Conservation (phyloP, 2,888 invertebrate species). For the Neoascia interrupta region DNA sequence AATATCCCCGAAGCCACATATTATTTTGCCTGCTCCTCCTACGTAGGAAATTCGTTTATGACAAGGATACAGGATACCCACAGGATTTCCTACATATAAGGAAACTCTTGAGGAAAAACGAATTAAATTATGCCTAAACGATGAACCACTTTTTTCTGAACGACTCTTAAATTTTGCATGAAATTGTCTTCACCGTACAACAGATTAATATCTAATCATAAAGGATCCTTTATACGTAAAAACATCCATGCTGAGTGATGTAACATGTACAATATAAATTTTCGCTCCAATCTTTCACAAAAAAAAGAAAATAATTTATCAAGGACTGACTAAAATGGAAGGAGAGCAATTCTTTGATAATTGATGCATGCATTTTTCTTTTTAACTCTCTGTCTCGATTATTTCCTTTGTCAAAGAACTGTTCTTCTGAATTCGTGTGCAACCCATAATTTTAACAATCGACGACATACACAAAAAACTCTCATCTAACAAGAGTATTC, state of each 20-base stretch:
- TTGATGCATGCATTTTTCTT: constrained; percentile 36
- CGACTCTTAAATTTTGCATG: neutral
- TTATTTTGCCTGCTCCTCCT: neutral
- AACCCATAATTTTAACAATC: no score
- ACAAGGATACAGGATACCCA: constrained; percentile 3
- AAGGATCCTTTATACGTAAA: neutral
- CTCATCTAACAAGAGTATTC: no score
- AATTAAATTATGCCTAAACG: no score
- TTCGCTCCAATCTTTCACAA: neutral
- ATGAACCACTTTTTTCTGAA: neutral
- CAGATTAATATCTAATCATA: neutral
- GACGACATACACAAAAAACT: no score
- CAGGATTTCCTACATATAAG: neutral
- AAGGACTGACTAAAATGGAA: constrained; percentile 11
- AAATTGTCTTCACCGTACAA: neutral
- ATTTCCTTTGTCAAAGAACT: neutral
- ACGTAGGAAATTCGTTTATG: neutral
- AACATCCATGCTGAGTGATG: neutral
- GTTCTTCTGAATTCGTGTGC: no score
- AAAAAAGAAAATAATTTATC: no score
- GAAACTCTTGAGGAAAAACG: neutral
- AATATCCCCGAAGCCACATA: constrained; percentile 48
- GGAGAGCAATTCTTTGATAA: constrained; percentile 29
- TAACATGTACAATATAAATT: no score
- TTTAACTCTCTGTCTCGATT: constrained; percentile 16